Base-by-base conservation (phyloP, 2,113 vertebrate species). In the Oncorhynchus gorbuscha region DNA sequence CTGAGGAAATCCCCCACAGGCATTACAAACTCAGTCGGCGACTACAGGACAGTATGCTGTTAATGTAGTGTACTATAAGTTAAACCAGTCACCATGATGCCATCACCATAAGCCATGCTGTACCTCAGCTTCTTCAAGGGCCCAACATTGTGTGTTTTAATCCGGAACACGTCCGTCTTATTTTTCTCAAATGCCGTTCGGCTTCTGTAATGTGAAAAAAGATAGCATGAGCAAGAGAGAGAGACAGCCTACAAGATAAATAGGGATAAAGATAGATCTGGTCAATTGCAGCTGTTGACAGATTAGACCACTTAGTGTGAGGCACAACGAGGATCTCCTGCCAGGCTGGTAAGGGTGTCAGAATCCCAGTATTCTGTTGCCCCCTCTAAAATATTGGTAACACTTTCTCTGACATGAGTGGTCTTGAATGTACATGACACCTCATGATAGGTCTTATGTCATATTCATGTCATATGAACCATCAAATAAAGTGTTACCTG, bases 141-240 rank as follows among this genome's bases (percentile, higher is more conserved):
- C 74, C 98, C 98, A 0, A 99, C 96, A 0, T 99, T 98, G 88
- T 99, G 96, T 65, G 97, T 99, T 95, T 97, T 97, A 45, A 99
- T 90, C n/a, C 96, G 93, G 81, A 99, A 99, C 74, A 99, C 95
- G 0, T 99, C 97, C 0, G 95, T 96, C 71, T 99, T 99, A 84
- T 96, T 96, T 89, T 97, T 99, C 91, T 96, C 96, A 73, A 99
- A 99, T 32, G 97, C 97, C 0, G 95, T 96, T 84, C 95, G 90
- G 82, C 97, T 99, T 93, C 98, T 99, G 94, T 61, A 92, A 92
- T 49, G 89, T 74, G 87, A 79, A 72, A 0, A 76, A 5, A 84
- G 6, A 59, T 16, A 61, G 28, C 51, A 45, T 65, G 13, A 22
- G 59, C 51, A 55, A 75, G 5, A 73, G 26, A 20, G 8, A 73